Conservation (phyloP, 1,140 invertebrate genomes). For the Drosophila rufa region DNA sequence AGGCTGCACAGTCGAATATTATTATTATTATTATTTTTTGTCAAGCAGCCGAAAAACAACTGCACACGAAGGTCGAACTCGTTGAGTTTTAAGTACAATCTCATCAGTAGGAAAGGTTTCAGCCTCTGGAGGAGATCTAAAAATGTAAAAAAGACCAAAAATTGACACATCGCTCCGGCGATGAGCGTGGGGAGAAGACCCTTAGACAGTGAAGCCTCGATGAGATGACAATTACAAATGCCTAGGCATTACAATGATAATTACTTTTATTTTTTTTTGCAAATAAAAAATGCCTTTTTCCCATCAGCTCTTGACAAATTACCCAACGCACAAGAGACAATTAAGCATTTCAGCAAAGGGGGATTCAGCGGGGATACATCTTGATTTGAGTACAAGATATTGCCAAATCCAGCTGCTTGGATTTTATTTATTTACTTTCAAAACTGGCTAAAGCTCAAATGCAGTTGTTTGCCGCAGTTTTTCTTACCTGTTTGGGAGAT, state of each 20-base stretch:
- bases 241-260: constrained; percentile 24
- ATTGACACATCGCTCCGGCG: constrained; percentile 30
- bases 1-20: constrained; percentile 39
- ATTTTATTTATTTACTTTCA: constrained; percentile 9
- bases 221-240: constrained; percentile 32
- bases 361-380: not conserved
- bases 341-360: constrained; percentile 21
- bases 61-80: constrained; percentile 34
- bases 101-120: constrained; percentile 1
- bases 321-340: constrained; percentile 9
- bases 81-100: constrained; percentile 38
- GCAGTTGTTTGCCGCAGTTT: not conserved
- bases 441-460: not conserved
- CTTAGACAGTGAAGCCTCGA: constrained; percentile 5
- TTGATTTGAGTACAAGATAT: constrained; percentile 5
- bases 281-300: constrained; percentile 9
- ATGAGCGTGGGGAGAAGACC: not conserved
- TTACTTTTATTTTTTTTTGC: constrained; percentile 4
- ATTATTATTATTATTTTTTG: constrained; percentile 20
- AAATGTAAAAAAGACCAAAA: constrained; percentile 22
- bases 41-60: constrained; percentile 20
- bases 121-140: not conserved
- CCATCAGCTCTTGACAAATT: constrained; percentile 32
- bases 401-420: not conserved
- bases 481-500: too few relatives aligned